Evolutionary conservation across 2,797 vertebrate species (phyloP), one percentile per base, ranked within the genome.

Genomic region (Notolabrus celidotus): DNA sequence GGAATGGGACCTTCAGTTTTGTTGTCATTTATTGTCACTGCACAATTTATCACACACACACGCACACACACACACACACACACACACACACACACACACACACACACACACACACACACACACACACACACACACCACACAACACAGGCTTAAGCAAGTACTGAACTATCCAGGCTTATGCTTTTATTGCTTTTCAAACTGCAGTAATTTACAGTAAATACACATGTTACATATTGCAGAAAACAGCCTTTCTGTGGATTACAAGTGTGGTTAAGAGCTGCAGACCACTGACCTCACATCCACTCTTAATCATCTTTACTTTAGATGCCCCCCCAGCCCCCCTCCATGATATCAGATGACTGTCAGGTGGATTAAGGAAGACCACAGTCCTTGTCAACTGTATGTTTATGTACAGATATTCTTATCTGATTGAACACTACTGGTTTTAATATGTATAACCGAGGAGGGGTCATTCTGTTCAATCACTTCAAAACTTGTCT

Each of bases 231-330:
- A 45, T 36, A 39, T 56, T 62, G 33, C 31, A 17, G 45, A 39
- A 63, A 66, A 77, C 59, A 74, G 51, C 17, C 22, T 58, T 25
- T 54, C 25, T 41, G 41, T 55, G 71, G 80, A 82, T 76, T 80
- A 83, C 64, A 49, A 42, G 29, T 20, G 51, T 54, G 58, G 55
- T 58, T 56, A 42, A 71, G 20, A 53, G 71, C 56, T 69, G 36
- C 52, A 71, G 59, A 58, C 47, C 57, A 19, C 1, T 79, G 71
- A 83, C 80, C 78, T 84, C 55, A 79, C 66, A 77, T 39, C 75
- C 46, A 78, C 83, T 51, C 71, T 83, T 88, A 88, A 87, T 80
- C 81, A 84, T 84, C 83, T 88, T 86, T 74, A 73, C 58, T 58
- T 52, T 38, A 52, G 14, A 67, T 5, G 64, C 8, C 14, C 80